Conservation (phyloP, 1,140 invertebrate genomes). For the Thrips palmi region DNA sequence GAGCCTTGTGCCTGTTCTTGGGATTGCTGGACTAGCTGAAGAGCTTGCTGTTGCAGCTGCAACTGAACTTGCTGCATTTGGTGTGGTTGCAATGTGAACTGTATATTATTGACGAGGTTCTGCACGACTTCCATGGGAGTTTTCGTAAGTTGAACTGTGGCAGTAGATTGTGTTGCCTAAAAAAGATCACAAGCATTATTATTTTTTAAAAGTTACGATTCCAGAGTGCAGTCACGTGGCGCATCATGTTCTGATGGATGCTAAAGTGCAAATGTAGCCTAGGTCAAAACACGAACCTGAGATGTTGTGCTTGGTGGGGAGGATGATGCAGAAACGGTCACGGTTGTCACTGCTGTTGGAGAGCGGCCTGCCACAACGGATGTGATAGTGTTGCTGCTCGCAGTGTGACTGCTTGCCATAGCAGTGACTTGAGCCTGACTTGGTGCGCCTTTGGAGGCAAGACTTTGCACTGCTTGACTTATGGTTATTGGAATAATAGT, state of each 20-base stretch:
- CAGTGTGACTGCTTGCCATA: conserved; percentile 53
- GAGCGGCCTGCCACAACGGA: conserved; percentile 54
- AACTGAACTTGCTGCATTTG: conserved; percentile 17
- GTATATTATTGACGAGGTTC: conserved; percentile 56
- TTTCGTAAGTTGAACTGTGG: conserved; percentile 31
- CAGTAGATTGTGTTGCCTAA: background rate
- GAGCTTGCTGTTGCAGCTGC: conserved; percentile 15
- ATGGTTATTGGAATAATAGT: too few species aligned
- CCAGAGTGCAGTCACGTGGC: too few species aligned
- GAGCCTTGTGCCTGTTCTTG: too few species aligned
- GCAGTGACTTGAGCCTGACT: too few species aligned
- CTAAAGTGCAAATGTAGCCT: too few species aligned
- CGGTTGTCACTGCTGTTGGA: conserved; percentile 51
- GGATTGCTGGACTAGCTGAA: background rate
- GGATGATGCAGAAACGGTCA: conserved; percentile 38
- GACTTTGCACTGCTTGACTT: too few species aligned
- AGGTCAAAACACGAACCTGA: background rate
- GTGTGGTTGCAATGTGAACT: conserved; percentile 28
- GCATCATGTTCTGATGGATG: too few species aligned
- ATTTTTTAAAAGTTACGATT: too few species aligned
- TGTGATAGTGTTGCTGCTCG: conserved; percentile 55
- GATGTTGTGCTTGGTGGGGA: conserved; percentile 2
- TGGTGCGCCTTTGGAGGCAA: too few species aligned
- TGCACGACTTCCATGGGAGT: conserved; percentile 63
- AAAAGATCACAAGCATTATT: too few species aligned